Conservation (phyloP, 2,113 vertebrate genomes). For the Leiothrix lutea region DNA sequence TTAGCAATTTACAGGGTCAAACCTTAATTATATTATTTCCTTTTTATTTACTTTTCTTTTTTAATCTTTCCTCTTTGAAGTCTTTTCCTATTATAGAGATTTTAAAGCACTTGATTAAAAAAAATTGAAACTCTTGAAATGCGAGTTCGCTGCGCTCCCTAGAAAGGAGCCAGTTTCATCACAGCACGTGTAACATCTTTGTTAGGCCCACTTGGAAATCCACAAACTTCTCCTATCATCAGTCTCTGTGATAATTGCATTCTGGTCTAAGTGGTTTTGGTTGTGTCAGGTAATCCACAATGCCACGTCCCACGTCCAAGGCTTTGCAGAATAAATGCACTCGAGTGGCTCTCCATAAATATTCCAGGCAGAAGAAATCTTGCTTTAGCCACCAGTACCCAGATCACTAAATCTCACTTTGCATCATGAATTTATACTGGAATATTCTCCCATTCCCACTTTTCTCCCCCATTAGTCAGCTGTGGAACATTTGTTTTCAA, state of each 20-base stretch:
- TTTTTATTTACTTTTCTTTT: conserved; percentile 66
- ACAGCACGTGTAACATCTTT: background rate
- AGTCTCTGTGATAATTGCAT: background rate
- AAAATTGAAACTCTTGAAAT: background rate
- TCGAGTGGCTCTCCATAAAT: background rate
- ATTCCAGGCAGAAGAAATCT: background rate
- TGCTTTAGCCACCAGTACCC: background rate
- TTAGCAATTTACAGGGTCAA: conserved; percentile 74
- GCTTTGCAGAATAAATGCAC: background rate
- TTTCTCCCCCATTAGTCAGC: background rate
- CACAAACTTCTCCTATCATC: background rate
- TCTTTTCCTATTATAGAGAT: background rate
- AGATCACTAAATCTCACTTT: background rate
- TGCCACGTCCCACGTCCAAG: background rate
- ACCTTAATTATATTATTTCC: conserved; percentile 67
- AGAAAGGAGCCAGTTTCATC: background rate
- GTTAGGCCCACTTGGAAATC: background rate
- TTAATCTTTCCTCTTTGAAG: conserved; percentile 57
- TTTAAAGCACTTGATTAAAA: conserved; percentile 6
- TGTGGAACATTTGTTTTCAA: background rate
- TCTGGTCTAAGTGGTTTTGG: background rate
- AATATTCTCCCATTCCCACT: background rate
- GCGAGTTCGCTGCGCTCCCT: background rate
- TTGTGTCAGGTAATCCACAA: background rate
- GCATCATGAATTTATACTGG: background rate